Evolutionary conservation across 2,888 invertebrate species (phyloP), one percentile per base, ranked within the genome.

Genomic region (Drosophila borborema): DNA sequence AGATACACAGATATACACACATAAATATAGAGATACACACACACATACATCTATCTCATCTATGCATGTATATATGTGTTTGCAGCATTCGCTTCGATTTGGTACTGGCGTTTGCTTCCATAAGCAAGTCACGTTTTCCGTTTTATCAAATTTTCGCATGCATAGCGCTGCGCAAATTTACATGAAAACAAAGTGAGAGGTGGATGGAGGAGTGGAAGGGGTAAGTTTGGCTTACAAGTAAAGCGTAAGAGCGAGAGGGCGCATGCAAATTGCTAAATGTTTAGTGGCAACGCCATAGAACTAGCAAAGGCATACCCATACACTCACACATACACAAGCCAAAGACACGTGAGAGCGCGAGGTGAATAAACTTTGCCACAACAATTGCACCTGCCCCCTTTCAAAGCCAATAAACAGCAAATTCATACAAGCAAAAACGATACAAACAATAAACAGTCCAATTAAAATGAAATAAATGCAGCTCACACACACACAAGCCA

Each of bases 101-200:
- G 40, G 55, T 41, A 49, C 48, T 40, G 46, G 55, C 55, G 62
- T 41, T 60, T 45, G 53, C 62, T 80, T 89, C 69, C 61, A 75
- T 70, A 87, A 77, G 80, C 90, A 85, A 90, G 90, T 89, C 89
- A 90, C 89, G 89, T 89, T 90, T 90, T 89, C 81, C 60, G 85
- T 78, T 89, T 86, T 86, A 88, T 82, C 82, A 84, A 89, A 90
- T 89, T 89, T 85, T 89, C 80, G 77, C 80, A 88, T 84, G 77
- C 81, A 86, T 81, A 81, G 71, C 66, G 55, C 55, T 41, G 72
- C 81, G 74, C 80, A 83, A 81, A 86, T 88, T 83, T 86, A 83
- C 83, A 86, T 85, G 80, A 78, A 82, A 80, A 81, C 69, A 79
- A 63, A 87, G 72, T 74, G 58, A 43, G n/a, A 2, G 49, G 6